Evolutionary conservation across 2,888 invertebrate genomes (phyloP).

Genomic region (Frankliniella intonsa): DNA sequence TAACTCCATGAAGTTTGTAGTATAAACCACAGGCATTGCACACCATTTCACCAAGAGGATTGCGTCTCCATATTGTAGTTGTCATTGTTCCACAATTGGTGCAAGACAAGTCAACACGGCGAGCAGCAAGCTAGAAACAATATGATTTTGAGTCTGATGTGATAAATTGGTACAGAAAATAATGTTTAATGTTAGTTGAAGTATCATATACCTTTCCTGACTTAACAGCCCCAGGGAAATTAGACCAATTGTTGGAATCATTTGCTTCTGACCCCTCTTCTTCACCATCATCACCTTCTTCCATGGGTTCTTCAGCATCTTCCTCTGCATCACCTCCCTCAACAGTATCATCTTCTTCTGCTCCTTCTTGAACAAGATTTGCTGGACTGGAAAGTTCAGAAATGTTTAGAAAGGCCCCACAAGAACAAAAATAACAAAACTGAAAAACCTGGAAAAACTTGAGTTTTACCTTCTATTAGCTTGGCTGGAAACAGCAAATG

Average conservation of each 20-base stretch:
- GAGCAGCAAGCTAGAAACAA: constrained; percentile 36
- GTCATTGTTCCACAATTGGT: constrained; percentile 96
- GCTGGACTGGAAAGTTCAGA: not conserved
- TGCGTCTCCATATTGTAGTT: constrained; percentile 96
- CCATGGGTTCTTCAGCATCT: constrained; percentile 26
- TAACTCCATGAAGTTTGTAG: constrained; percentile 92
- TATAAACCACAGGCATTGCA: constrained; percentile 98
- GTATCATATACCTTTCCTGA: constrained; percentile 43
- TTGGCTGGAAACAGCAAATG: constrained; percentile 31
- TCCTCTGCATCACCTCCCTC: constrained; percentile 32
- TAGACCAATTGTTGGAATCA: constrained; percentile 47
- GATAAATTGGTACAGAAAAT: not conserved
- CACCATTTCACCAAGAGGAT: constrained; percentile 95
- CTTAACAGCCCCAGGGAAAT: constrained; percentile 42
- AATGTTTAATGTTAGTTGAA: not conserved
- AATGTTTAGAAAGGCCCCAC: too few relatives aligned
- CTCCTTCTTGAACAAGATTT: constrained; percentile 28
- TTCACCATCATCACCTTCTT: constrained; percentile 6
- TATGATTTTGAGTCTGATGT: not conserved
- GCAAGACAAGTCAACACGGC: constrained; percentile 81
- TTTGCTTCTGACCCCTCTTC: not conserved
- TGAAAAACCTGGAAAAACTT: not conserved
- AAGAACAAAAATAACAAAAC: not conserved
- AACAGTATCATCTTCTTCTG: constrained; percentile 31
- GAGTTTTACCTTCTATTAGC: not conserved